These are phyloP conservation scores for Linurgus olivaceus DNA, from an alignment of 2,797 vertebrate genomes.

Conservation along the genomic window DNA sequence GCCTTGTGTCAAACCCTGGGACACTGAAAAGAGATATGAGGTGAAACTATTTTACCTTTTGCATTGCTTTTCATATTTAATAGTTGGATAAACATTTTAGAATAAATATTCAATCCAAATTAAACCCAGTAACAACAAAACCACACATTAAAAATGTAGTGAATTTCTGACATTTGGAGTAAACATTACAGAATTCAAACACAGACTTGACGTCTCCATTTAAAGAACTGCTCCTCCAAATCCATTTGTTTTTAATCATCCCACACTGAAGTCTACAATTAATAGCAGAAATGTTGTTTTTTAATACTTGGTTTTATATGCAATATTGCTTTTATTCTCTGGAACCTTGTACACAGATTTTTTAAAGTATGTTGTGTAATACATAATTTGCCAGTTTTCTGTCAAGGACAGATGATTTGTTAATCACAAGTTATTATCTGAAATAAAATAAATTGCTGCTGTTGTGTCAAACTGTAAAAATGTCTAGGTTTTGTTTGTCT, in stretches of 20 bases:
- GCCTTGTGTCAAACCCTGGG: not conserved
- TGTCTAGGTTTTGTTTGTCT: not conserved
- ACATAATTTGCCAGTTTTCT: not conserved
- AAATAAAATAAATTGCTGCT: not conserved
- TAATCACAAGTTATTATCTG: not conserved
- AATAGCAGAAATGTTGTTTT: not conserved
- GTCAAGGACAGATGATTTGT: not conserved
- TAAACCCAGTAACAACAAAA: not conserved
- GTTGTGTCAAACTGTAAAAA: not conserved
- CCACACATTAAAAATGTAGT: not conserved
- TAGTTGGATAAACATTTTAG: not conserved
- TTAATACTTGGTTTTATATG: not conserved
- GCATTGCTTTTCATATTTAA: not conserved
- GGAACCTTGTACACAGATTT: not conserved
- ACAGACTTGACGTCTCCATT: conserved; percentile 16
- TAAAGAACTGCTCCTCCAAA: not conserved
- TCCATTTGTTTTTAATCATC: conserved; percentile 9
- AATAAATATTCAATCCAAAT: not conserved
- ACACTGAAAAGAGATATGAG: not conserved
- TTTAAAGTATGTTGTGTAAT: not conserved
- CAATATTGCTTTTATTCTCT: not conserved
- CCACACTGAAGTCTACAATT: not conserved
- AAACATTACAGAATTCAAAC: not conserved
- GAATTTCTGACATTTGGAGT: not conserved
- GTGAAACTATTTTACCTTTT: not conserved